Conservation (phyloP, 2,888 invertebrate genomes). For the Trichopria drosophilae region DNA sequence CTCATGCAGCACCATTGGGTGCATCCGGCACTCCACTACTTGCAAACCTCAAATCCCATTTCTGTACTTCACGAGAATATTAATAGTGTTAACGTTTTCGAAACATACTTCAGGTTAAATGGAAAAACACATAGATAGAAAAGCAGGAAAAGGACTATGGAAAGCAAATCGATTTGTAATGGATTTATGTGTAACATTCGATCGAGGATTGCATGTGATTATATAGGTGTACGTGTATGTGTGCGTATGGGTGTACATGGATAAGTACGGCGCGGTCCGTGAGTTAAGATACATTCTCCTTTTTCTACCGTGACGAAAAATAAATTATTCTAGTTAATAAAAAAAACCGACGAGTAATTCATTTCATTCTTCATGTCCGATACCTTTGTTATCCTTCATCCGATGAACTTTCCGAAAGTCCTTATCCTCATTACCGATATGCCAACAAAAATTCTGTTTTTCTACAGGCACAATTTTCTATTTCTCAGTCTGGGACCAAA, state of each 20-base stretch:
- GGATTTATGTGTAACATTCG: slow-evolving; percentile 57
- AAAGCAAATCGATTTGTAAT: slow-evolving; percentile 52
- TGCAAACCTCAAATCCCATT: slow-evolving; percentile 12
- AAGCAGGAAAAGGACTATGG: slow-evolving; percentile 31
- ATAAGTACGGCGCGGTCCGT: slow-evolving; percentile 57
- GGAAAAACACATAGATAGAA: slow-evolving; percentile 21
- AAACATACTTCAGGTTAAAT: no score
- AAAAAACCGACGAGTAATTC: no score
- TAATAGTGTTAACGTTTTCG: no score
- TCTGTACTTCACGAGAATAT: no score
- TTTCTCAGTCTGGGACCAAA: no score
- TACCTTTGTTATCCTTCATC: no score
- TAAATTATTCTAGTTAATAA: slow-evolving; percentile 60
- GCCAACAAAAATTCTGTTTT: no score
- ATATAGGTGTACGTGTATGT: slow-evolving; percentile 28
- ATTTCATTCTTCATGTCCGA: no score
- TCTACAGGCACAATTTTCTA: no score
- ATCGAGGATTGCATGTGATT: slow-evolving; percentile 58
- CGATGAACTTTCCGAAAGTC: no score
- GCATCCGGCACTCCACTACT: slow-evolving; percentile 13
- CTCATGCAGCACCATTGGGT: no score
- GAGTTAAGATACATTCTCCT: slow-evolving; percentile 59
- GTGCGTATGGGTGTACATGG: slow-evolving; percentile 44
- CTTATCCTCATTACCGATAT: no score
- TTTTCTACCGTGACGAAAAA: slow-evolving; percentile 58